Evolutionary conservation across 2,113 vertebrate species (phyloP), one percentile per base, ranked within the genome.

Genomic region (Phyllostomus hastatus): DNA sequence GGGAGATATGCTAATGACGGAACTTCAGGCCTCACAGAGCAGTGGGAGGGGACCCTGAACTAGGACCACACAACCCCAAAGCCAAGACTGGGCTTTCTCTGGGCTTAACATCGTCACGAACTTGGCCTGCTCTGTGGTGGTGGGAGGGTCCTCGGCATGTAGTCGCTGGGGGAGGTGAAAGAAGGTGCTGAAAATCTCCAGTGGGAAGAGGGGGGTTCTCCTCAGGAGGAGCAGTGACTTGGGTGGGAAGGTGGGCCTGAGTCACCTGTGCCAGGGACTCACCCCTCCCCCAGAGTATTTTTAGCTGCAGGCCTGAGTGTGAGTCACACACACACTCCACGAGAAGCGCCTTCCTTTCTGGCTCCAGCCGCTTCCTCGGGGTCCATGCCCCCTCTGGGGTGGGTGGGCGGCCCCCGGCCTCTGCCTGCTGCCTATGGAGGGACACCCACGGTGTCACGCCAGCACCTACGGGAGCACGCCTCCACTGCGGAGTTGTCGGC

Each of bases 231-330:
- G 22, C 89, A 28, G 82, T 48, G 88, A 59, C 80, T 72, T 24
- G 31, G 43, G 16, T 35, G 85, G 81, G 46, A 57, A 73, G 66
- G 35, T 66, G 43, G 86, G 64, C 76, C 95, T 97, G 97, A 96
- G 94, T 95, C 95, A 95, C 97, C 95, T 96, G 79, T 72, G 73
- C 54, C 73, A 69, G 67, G 52, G 33, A 57, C 28, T 14, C 17
- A 5, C 67, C 69, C 61, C 35, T 10, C 1, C 41, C 16, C 22
- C 35, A 0, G 31, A 64, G 22, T 95, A 97, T 92, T 97, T 97
- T 97, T 95, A 97, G 95, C 90, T 72, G 31, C 43, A 75, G 59
- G 91, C 66, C 84, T 67, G 70, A 73, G 90, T 57, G 90, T 96
- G 96, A 96, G 91, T 97, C 97, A 97, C 78, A 64, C 35, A 41